Conservation (phyloP, 2,888 invertebrate genomes). For the Trichacis sp. region DNA sequence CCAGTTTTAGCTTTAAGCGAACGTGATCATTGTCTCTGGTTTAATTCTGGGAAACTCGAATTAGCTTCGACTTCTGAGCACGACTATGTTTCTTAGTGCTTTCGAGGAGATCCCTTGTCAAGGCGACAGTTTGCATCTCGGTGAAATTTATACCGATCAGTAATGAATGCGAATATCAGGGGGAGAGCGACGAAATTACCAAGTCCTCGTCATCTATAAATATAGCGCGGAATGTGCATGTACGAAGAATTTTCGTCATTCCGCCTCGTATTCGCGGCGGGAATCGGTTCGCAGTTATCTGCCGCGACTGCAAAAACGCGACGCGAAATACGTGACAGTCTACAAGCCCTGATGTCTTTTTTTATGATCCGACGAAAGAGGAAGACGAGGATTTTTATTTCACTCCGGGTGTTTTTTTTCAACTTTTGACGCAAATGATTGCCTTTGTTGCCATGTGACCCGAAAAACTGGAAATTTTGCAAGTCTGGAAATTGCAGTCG, state of each 20-base stretch:
- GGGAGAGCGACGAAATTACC: not conserved
- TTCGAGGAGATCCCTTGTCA: not conserved
- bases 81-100: too few species aligned
- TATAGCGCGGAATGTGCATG: conserved; percentile 27
- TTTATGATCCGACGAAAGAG: conserved; percentile 30
- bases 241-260: conserved; percentile 28
- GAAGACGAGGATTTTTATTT: not conserved
- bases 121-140: too few species aligned
- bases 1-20: too few species aligned
- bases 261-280: conserved; percentile 10
- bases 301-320: conserved; percentile 16
- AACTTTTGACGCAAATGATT: not conserved
- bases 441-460: too few species aligned
- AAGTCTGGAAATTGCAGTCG: too few species aligned
- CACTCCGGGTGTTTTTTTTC: not conserved
- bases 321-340: conserved; percentile 21
- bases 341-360: conserved; percentile 17
- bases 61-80: too few species aligned
- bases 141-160: not conserved
- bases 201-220: conserved; percentile 19
- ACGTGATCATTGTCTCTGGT: too few species aligned
- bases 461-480: too few species aligned
- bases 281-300: conserved; percentile 24
- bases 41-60: too few species aligned
- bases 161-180: not conserved